phyloP scores from a whole-genome alignment of 2,113 vertebrate genomes.

The Colistium nudipinnis region DNA sequence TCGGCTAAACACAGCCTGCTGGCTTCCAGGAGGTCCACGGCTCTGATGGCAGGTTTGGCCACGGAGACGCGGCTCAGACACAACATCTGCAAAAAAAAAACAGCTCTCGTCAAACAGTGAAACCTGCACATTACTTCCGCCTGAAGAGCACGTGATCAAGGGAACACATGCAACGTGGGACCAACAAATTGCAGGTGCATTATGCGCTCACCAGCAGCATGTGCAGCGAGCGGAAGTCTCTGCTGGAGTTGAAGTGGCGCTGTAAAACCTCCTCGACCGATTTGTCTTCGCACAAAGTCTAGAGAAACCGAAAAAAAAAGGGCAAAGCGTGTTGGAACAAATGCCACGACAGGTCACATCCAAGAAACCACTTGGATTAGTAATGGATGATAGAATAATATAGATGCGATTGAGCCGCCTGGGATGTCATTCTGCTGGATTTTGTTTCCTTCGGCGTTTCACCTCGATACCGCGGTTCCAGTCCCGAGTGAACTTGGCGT shows the following conservation, averaged over 20 bases:
- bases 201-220: conserved; percentile 83
- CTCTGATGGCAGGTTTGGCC: conserved; percentile 79
- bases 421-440: too few relatives aligned
- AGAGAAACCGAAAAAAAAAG: neutral
- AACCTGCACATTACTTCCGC: too few relatives aligned
- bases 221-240: conserved; percentile 88
- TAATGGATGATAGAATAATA: too few relatives aligned
- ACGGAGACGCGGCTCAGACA: conserved; percentile 80
- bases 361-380: neutral
- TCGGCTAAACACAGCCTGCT: conserved; percentile 82
- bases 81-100: conserved; percentile 81
- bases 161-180: too few relatives aligned
- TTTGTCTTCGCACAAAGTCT: conserved; percentile 87
- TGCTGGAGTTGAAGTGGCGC: conserved; percentile 87
- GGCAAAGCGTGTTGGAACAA: neutral
- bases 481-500: conserved; percentile 81
- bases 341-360: neutral
- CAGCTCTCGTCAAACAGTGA: too few relatives aligned
- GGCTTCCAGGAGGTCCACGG: conserved; percentile 87
- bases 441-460: too few relatives aligned
- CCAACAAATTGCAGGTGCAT: too few relatives aligned
- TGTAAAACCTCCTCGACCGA: conserved; percentile 81
- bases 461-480: conserved; percentile 90
- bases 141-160: too few relatives aligned
- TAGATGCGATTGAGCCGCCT: too few relatives aligned